Evolutionary conservation across 2,113 vertebrate genomes (phyloP).

Genomic region (Tyto alba): DNA sequence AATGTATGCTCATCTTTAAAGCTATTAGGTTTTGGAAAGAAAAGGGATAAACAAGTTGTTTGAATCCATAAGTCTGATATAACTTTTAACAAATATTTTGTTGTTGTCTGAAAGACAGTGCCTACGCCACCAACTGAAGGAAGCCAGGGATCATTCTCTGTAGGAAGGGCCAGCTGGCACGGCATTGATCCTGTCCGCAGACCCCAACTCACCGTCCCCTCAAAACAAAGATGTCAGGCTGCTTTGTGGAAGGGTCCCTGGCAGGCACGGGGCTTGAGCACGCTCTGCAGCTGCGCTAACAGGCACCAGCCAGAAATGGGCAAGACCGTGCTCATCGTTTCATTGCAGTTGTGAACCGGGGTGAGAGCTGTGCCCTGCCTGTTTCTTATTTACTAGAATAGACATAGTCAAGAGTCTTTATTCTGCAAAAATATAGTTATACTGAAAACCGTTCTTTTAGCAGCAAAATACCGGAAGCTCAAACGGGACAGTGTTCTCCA

Average conservation of each 20-base stretch:
- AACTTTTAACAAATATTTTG: not conserved
- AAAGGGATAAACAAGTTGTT: not conserved
- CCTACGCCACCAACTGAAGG: not conserved
- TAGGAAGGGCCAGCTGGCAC: not conserved
- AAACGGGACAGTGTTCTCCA: not conserved
- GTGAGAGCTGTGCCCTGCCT: not conserved
- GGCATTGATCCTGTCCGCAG: not conserved
- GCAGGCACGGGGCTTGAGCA: not conserved
- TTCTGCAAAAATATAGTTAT: not conserved
- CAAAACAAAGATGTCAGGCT: not conserved
- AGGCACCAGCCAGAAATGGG: accelerated
- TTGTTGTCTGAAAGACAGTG: not conserved
- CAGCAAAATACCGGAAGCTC: not conserved
- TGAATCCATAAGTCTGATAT: not conserved
- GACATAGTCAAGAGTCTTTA: not conserved
- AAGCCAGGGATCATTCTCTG: not conserved
- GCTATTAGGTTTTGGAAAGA: not conserved
- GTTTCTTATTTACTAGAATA: not conserved
- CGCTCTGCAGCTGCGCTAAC: not conserved
- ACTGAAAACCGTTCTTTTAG: not conserved
- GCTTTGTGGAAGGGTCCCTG: not conserved
- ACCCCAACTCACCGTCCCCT: accelerated
- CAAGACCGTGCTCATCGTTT: not conserved
- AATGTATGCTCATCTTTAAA: not conserved
- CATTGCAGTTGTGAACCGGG: not conserved